Base-by-base conservation (phyloP, 2,797 vertebrate genomes). In the Channa striata region DNA sequence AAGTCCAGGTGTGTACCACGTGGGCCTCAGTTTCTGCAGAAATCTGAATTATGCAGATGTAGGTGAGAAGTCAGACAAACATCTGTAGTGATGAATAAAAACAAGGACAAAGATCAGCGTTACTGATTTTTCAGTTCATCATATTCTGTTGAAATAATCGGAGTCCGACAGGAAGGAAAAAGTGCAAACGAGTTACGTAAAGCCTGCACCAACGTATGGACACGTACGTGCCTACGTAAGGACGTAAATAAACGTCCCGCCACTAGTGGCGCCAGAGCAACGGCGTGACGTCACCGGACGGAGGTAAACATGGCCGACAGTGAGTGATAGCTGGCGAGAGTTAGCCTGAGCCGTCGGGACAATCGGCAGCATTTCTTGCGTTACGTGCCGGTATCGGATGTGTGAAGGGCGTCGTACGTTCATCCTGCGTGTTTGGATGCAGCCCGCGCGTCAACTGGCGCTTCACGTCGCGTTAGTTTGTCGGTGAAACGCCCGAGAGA, bases 241-340 rank as follows among this genome's bases (percentile, higher is more conserved):
- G 6, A 30, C 25, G 25, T 30, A 30, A 4, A 30, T 30, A 30
- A 30, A 16, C 72, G 68, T 78, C 76, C 77, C 49, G 52, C 16
- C 46, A 49, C 46, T 80, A 88, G 53, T 11, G 87, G 86, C 80
- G 68, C 65, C 23, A 58, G 11, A 14, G 30, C 2, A 21, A 1
- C 16, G 0, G 0, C 7, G 12, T 79, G 74, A 81, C 74, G 70
- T 72, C 72, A 81, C 1, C 2, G n/a, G 4, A 36, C 7, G 21
- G 75, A 68, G 53, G 52, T 5, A 78, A 93, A 92, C 40, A 95
- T 94, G 94, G 93, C 88, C 37, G 90, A 83, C 51, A 19, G 77
- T 16, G 23, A 77, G 54, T 75, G 48, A 74, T 54, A 52, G 59
- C 19, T 59, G 76, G 51, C 19, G 39, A 82, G 80, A 91, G 83